phyloP scores from a whole-genome alignment of 2,888 invertebrate genomes.

The Cecidostiba fungosa region DNA sequence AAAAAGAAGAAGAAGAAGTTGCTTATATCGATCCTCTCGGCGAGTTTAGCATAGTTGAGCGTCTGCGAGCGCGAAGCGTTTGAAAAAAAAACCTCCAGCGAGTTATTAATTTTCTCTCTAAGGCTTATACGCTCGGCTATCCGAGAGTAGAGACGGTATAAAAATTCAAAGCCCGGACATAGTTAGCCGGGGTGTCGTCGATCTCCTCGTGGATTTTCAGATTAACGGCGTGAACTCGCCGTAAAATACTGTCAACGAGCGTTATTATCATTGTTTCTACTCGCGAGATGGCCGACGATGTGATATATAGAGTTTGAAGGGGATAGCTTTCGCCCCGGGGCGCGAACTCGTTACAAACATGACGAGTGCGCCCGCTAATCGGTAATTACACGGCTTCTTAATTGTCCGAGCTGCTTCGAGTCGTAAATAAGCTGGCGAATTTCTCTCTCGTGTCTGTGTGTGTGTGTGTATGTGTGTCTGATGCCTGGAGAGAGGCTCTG shows the following conservation, averaged over 20 bases:
- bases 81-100: background rate
- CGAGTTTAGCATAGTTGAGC: slow-evolving; percentile 42
- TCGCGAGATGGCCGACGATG: background rate
- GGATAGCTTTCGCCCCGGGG: background rate
- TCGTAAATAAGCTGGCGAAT: slow-evolving; percentile 45
- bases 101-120: slow-evolving; percentile 37
- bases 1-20: background rate
- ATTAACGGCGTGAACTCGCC: slow-evolving; percentile 1
- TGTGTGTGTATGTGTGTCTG: background rate
- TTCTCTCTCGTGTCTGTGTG: background rate
- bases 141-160: background rate
- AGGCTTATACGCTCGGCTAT: background rate
- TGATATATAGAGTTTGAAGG: slow-evolving; percentile 2
- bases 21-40: background rate
- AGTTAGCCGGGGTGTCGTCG: slow-evolving; percentile 7
- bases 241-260: background rate
- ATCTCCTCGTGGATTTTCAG: background rate
- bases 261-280: background rate
- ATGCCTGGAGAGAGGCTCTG: background rate
- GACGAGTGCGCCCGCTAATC: slow-evolving; percentile 66
- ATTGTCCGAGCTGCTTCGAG: slow-evolving; percentile 67
- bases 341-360: slow-evolving; percentile 60
- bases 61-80: background rate
- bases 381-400: slow-evolving; percentile 71
- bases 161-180: background rate